Conservation (phyloP, 2,113 vertebrate species). For the Chiloscyllium plagiosum region DNA sequence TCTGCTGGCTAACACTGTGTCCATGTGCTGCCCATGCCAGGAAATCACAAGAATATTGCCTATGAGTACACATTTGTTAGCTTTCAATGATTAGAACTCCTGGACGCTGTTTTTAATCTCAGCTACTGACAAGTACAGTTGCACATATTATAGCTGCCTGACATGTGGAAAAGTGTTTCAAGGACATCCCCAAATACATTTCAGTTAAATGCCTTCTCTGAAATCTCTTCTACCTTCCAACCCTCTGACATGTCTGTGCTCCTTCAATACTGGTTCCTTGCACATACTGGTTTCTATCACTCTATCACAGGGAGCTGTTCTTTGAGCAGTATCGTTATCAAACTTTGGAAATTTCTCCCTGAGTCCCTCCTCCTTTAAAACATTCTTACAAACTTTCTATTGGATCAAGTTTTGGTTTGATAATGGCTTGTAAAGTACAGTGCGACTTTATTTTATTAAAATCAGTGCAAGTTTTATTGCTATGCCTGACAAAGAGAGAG, state of each 20-base stretch:
- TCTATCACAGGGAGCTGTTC: no score
- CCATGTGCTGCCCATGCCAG: not conserved
- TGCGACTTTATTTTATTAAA: not conserved
- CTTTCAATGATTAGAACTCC: not conserved
- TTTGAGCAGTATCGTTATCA: not conserved
- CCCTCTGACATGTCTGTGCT: not conserved
- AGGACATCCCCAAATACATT: not conserved
- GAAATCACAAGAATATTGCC: not conserved
- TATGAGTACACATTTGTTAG: not conserved
- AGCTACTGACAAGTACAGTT: not conserved
- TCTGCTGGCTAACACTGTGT: not conserved
- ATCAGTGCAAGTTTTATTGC: not conserved
- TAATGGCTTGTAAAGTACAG: not conserved
- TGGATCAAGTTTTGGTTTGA: not conserved
- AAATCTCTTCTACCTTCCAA: not conserved
- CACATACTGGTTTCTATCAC: not conserved
- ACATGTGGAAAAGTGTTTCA: not conserved
- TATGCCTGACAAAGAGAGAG: not conserved
- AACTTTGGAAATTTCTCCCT: not conserved
- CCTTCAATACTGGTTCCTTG: not conserved
- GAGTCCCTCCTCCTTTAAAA: not conserved
- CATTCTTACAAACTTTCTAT: not conserved
- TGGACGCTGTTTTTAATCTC: not conserved
- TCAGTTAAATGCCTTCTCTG: not conserved
- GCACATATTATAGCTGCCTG: not conserved